Base-by-base conservation (phyloP, 2,113 vertebrate species). In the Motacilla alba region DNA sequence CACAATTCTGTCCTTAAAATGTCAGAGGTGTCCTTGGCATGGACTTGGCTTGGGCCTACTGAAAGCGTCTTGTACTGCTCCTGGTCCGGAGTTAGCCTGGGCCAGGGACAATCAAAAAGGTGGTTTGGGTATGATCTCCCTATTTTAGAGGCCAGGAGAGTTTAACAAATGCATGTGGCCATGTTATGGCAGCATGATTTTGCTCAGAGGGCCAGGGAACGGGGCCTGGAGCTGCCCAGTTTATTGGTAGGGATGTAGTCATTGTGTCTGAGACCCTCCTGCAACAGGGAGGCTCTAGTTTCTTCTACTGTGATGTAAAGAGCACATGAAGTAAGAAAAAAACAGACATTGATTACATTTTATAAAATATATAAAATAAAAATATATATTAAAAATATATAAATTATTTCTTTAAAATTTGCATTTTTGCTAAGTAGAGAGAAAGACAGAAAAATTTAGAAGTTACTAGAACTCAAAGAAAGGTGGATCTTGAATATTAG, bases 81-180 rank as follows among this genome's bases (percentile, higher is more conserved):
- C 72, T 74, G 82, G 17, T 87, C 41, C 31, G 43, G 68, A 93
- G 21, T 77, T 86, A 90, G 10, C 13, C 49, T 92, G 67, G 49
- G 31, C 75, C 83, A 90, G 46, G 35, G 46, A 77, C 68, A 20
- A 39, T 87, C 4, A 7, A 86, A 93, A 90, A 81, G 19, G 49
- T 1, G 0, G 11, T 92, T 83, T 93, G 91, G 64, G 70, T 92
- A 52, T 0, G 0, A n/a, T 4, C 30, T 92, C 21, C 27, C 43
- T 77, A 6, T 92, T 95, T 93, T 83, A 94, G 63, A 83, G 72
- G 50, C 59, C 79, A 93, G 19, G 18, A 83, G 75, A 94, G 83
- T 93, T 94, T 70, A 94, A 92, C 90, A 95, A 95, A 86, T 55
- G 27, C 47, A 67, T 55, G 9, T 83, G 56, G 56, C 52, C 63